Evolutionary conservation across 2,888 invertebrate genomes (phyloP).

Genomic region (Elmis aenea): DNA sequence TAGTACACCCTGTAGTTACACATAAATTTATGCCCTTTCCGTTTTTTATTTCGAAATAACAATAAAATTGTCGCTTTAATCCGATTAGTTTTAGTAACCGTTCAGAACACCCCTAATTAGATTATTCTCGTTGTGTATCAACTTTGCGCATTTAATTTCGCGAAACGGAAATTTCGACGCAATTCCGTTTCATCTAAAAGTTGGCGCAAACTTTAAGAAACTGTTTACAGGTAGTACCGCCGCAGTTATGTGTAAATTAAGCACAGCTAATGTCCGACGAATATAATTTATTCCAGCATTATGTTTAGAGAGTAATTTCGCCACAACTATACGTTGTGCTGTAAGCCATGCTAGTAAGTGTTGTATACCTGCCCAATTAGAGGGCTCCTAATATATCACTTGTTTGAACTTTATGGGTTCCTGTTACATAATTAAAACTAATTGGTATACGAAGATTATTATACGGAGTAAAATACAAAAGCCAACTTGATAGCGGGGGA

Average conservation of each 20-base stretch:
- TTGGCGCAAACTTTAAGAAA: too few relatives aligned
- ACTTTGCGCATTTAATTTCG: slow-evolving; percentile 17
- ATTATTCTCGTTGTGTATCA: slow-evolving; percentile 20
- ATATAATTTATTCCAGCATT: not conserved
- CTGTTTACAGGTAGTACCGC: too few relatives aligned
- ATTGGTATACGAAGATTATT: slow-evolving; percentile 34
- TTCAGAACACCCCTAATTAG: slow-evolving; percentile 12
- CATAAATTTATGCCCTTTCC: too few relatives aligned
- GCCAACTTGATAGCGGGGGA: too few relatives aligned
- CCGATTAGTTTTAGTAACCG: slow-evolving; percentile 20
- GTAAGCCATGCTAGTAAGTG: slow-evolving; percentile 21
- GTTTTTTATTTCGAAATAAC: too few relatives aligned
- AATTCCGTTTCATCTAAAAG: too few relatives aligned
- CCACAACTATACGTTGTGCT: slow-evolving; percentile 9
- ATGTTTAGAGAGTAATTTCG: slow-evolving; percentile 13
- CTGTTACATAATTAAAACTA: slow-evolving; percentile 37
- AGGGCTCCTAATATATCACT: slow-evolving; percentile 33
- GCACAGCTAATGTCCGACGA: not conserved
- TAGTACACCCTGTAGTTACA: too few relatives aligned
- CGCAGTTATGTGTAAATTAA: not conserved
- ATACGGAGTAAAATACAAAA: too few relatives aligned
- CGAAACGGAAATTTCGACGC: too few relatives aligned
- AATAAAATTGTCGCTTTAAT: too few relatives aligned
- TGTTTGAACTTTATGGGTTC: slow-evolving; percentile 29
- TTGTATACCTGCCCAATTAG: slow-evolving; percentile 34